These are phyloP conservation scores for Reticulitermes lucifugus DNA, from an alignment of 2,888 invertebrate genomes.

Conservation along the genomic window DNA sequence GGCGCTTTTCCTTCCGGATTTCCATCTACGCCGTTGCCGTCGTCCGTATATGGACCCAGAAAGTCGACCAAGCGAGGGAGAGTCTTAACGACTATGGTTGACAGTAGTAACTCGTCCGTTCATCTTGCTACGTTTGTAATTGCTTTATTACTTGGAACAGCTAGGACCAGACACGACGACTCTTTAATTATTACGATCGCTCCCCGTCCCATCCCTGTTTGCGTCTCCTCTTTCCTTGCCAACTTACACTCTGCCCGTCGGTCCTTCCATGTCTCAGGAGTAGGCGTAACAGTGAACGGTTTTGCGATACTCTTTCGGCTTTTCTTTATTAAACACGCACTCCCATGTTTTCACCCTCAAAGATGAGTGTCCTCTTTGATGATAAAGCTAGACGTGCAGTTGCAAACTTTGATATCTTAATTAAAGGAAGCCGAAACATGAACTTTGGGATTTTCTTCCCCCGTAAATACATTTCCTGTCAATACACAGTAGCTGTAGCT, in stretches of 20 bases:
- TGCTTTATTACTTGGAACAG: conserved; percentile 54
- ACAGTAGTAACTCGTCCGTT: conserved; percentile 47
- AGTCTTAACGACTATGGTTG: conserved; percentile 49
- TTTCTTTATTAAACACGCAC: too few species aligned
- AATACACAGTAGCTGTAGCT: too few species aligned
- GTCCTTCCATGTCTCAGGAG: not conserved
- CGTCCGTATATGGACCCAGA: conserved; percentile 27
- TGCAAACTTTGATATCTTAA: too few species aligned
- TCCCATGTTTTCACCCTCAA: too few species aligned
- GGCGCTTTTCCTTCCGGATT: conserved; percentile 52
- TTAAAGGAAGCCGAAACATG: too few species aligned
- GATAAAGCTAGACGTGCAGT: too few species aligned
- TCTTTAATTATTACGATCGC: conserved; percentile 50
- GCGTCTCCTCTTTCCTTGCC: conserved; percentile 20
- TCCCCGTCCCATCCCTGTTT: conserved; percentile 9
- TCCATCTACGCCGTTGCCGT: conserved; percentile 28
- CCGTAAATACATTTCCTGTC: too few species aligned
- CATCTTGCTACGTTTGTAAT: conserved; percentile 53
- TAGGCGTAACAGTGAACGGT: not conserved
- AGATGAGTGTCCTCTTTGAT: too few species aligned
- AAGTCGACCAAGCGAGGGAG: conserved; percentile 24
- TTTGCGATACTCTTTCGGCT: too few species aligned
- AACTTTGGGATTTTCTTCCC: too few species aligned
- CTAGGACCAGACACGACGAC: conserved; percentile 20
- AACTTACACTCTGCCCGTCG: conserved; percentile 12